These are phyloP conservation scores for Euschistus heros DNA, from an alignment of 1,140 invertebrate genomes.

Conservation along the genomic window DNA sequence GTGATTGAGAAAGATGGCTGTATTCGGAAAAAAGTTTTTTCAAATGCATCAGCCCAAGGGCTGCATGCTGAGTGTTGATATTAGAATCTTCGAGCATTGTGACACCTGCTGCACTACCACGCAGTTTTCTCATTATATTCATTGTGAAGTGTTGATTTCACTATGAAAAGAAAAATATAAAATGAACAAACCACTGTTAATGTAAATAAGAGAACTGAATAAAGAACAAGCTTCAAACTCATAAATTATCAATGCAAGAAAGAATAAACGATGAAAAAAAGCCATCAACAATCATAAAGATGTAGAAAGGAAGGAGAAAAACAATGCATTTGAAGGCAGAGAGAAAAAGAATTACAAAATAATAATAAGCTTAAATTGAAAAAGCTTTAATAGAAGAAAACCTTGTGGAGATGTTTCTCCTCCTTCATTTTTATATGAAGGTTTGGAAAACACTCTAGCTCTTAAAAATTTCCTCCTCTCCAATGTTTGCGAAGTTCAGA, in stretches of 20 bases:
- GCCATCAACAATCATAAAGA: neutral
- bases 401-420: slow-evolving; percentile 3
- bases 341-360: neutral
- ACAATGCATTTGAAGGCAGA: neutral
- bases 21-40: slow-evolving; percentile 94
- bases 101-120: slow-evolving; percentile 42
- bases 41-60: slow-evolving; percentile 86
- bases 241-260: neutral
- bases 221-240: neutral
- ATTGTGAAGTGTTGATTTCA: slow-evolving; percentile 36
- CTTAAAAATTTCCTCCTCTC: neutral
- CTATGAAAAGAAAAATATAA: no score
- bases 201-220: no score
- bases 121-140: slow-evolving; percentile 79
- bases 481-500: neutral
- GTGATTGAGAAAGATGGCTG: slow-evolving; percentile 68
- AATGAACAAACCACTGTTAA: no score
- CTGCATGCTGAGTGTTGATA: slow-evolving; percentile 59
- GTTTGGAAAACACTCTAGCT: neutral
- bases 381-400: slow-evolving; percentile 4
- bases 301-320: neutral
- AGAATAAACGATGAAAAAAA: neutral
- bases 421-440: slow-evolving; percentile 3
- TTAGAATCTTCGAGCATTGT: slow-evolving; percentile 40
- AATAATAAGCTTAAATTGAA: neutral